Conservation (phyloP, 2,113 vertebrate species). For the Etheostoma spectabile region DNA sequence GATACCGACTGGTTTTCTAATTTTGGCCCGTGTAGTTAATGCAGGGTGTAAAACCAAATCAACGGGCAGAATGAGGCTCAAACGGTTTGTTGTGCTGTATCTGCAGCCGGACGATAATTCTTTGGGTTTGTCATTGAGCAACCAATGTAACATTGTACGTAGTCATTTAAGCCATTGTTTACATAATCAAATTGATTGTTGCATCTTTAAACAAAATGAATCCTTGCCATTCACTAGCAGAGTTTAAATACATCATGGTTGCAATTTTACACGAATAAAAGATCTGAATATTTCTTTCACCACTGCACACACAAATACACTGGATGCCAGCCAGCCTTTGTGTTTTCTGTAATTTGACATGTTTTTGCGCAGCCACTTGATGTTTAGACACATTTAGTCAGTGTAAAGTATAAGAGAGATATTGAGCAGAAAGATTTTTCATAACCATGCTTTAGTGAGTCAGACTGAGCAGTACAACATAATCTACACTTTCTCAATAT, state of each 20-base stretch:
- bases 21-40: no score
- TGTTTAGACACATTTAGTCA: neutral
- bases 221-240: neutral
- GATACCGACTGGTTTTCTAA: no score
- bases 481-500: constrained; percentile 16
- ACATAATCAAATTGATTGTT: neutral
- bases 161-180: neutral
- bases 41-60: neutral
- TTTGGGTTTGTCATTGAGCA: neutral
- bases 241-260: neutral
- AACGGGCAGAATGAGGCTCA: neutral
- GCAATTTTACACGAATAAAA: neutral
- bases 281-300: no score
- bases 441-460: constrained; percentile 1
- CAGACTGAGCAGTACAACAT: neutral
- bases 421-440: constrained; percentile 29
- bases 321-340: neutral
- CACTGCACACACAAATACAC: neutral
- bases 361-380: neutral
- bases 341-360: neutral
- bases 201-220: neutral
- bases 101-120: neutral
- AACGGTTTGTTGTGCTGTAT: neutral
- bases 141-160: no score
- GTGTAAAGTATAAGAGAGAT: constrained; percentile 6